Evolutionary conservation across 2,797 vertebrate species (phyloP).

Genomic region (Schizopygopsis pylzovi): DNA sequence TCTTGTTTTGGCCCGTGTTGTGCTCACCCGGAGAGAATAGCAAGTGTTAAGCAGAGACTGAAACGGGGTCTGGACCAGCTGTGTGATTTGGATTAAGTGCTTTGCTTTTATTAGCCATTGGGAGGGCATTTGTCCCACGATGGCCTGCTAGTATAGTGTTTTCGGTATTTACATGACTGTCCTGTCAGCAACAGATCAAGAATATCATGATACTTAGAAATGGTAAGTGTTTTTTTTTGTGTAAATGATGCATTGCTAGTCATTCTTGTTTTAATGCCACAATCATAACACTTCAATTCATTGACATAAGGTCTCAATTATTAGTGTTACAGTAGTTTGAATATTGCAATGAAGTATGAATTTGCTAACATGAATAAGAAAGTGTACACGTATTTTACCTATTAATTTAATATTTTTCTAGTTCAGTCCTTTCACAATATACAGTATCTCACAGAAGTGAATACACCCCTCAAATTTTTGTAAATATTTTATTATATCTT

Average conservation of each 20-base stretch:
- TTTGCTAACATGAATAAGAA: neutral
- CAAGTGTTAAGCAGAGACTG: slow-evolving; percentile 43
- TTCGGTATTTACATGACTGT: slow-evolving; percentile 1
- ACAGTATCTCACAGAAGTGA: no score
- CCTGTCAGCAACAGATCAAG: slow-evolving; percentile 1
- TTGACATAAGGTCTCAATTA: neutral
- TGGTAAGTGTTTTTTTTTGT: neutral
- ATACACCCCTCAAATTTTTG: no score
- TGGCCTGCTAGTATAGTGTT: slow-evolving; percentile 7
- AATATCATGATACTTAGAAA: slow-evolving; percentile 16
- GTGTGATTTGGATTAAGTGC: slow-evolving; percentile 54
- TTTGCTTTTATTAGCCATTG: slow-evolving; percentile 52
- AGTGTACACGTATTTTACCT: neutral
- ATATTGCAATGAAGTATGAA: neutral
- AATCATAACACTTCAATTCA: neutral
- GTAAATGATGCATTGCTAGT: neutral
- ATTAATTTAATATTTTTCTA: neutral
- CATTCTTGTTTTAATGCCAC: neutral
- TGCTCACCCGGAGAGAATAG: slow-evolving; percentile 51
- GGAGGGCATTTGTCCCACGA: slow-evolving; percentile 16
- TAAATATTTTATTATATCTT: no score
- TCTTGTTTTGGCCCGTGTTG: slow-evolving; percentile 12
- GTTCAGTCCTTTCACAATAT: neutral
- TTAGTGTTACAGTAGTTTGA: neutral
- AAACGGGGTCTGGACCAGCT: slow-evolving; percentile 11